These are phyloP conservation scores for Drosophila suzukii DNA, from an alignment of 1,140 invertebrate genomes.

Conservation along the genomic window DNA sequence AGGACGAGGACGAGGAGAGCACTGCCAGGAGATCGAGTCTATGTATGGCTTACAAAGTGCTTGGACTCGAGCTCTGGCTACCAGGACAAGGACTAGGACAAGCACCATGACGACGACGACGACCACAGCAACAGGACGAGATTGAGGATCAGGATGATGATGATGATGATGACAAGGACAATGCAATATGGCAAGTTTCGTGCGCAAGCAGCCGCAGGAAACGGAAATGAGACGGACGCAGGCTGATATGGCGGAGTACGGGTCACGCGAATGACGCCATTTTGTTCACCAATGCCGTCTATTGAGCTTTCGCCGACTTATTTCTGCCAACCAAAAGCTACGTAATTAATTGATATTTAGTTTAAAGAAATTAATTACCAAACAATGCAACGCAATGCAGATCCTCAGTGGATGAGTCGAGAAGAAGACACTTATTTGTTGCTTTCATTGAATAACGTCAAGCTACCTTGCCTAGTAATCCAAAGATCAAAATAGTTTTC, in stretches of 20 bases:
- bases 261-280: constrained; percentile 70
- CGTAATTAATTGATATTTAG: constrained; percentile 76
- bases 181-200: constrained; percentile 61
- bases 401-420: constrained; percentile 4
- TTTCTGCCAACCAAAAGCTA: constrained; percentile 48
- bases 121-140: constrained; percentile 5
- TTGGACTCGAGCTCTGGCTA: constrained; percentile 17
- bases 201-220: constrained; percentile 36
- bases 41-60: constrained; percentile 18
- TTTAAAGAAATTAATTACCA: constrained; percentile 71
- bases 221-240: constrained; percentile 19
- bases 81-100: not conserved
- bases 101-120: constrained; percentile 2
- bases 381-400: constrained; percentile 17
- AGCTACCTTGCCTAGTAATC: constrained; percentile 76
- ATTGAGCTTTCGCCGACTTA: constrained; percentile 62
- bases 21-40: constrained; percentile 17
- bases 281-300: constrained; percentile 76
- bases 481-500: constrained; percentile 76
- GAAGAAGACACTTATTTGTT: constrained; percentile 43
- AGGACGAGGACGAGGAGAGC: not conserved
- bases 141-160: not conserved
- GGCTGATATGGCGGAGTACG: constrained; percentile 72
- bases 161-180: constrained; percentile 12
- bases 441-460: constrained; percentile 59